Base-by-base conservation (phyloP, 2,797 vertebrate species). In the Scomberomorus guttatus region DNA sequence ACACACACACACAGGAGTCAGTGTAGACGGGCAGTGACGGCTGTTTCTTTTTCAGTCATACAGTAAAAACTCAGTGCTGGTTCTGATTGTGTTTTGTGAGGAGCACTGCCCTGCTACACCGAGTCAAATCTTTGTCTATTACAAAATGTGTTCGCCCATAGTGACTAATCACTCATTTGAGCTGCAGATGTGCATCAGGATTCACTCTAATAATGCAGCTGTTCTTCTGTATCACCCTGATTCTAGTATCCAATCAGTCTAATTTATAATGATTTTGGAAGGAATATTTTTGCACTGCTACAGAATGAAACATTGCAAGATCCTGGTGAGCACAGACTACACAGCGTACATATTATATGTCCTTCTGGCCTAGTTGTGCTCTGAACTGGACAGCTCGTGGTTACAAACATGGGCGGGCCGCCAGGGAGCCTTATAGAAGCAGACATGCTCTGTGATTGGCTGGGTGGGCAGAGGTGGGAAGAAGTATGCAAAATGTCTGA, bases 401-500 rank as follows among this genome's bases (percentile, higher is more conserved):
- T 64, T 37, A 48, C 65, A 55, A 69, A 79, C 57, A 17, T 11
- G 66, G 52, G 60, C 55, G 9, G 75, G 46, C 54, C 58, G 34
- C 58, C 61, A 18, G 72, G 59, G 56, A 42, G 82, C 73, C 24
- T 79, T 3, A 70, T 75, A 75, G 87, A 90, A 88, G 84, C 88
- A 70, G 72, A 70, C 87, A 88, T 93, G 91, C 90, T 88, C 68
- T 77, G 81, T 87, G 84, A 91, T 79, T 67, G 77, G 86, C 69
- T 42, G 78, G 22, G 59, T 14, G 62, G 65, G 67, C 58, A 59
- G 80, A 63, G 25, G 79, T 75, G 85, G 72, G 61, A 67, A 46
- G 60, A 54, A 15, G 25, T 11, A 29, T 54, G 62, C 75, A 67
- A 54, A 64, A 75, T 58, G 71, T 68, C 66, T 18, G 58, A 72